Evolutionary conservation across 2,888 invertebrate species (phyloP), one percentile per base, ranked within the genome.

Genomic region (Agriopis marginaria): DNA sequence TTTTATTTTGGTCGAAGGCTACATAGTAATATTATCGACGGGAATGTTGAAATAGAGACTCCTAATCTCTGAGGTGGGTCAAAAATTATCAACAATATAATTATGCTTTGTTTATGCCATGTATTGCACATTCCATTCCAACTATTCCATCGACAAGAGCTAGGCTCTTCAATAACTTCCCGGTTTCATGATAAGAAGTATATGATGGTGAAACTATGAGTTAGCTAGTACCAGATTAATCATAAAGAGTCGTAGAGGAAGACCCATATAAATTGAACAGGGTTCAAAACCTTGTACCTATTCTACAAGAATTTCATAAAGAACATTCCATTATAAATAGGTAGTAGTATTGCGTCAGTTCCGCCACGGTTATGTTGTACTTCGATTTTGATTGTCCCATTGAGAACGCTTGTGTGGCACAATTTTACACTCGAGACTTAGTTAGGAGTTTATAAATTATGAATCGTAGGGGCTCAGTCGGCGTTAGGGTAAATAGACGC

Each of bases 391-490:
- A 81, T 86, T 84, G 86, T 87, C 85, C 88, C 86, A 84, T 86
- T 81, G 84, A 86, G 83, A 86, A 85, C 82, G 88, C 89, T 90
- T 90, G 81, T 88, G 89, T 88, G 92, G 93, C 93, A 93, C 93
- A 92, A 92, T 91, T 89, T 88, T 89, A 91, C 90, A 91, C 88
- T 87, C 82, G 85, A 88, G 83, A 88, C 85, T 90, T 91, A 92
- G 91, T 89, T 92, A 92, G 92, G 91, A 87, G 83, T 87, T 90
- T 88, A 89, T 88, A 88, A 92, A 90, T 90, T 90, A 89, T 90
- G 88, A 89, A 89, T 87, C 86, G 85, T 90, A 90, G 88, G 32
- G 86, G 78, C 90, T 89, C 84, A 78, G 85, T 83, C 76, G 83
- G 80, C 78, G 79, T 78, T 86, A 84, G 84, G 83, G 72, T 84